phyloP scores from a whole-genome alignment of 2,888 invertebrate species.

The Chironomus tentans region DNA sequence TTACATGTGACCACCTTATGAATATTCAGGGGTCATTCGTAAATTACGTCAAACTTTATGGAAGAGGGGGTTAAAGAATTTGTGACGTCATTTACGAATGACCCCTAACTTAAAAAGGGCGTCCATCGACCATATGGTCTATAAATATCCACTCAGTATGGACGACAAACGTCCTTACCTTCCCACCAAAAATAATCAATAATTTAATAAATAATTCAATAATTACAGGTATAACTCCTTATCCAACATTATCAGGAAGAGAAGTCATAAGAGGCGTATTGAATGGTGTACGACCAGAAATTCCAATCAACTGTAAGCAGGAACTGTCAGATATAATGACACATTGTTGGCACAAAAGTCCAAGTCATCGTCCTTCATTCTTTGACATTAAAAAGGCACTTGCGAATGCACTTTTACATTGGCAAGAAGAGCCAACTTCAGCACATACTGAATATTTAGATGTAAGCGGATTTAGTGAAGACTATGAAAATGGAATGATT shows the following conservation, averaged over 20 bases:
- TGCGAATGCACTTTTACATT: conserved; percentile 38
- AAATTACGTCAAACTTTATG: too few relatives aligned
- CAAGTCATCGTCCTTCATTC: conserved; percentile 63
- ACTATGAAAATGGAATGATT: conserved; percentile 42
- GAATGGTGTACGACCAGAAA: conserved; percentile 65
- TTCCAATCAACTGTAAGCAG: conserved; percentile 69
- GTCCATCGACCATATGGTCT: too few relatives aligned
- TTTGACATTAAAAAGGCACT: conserved; percentile 46
- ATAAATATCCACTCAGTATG: too few relatives aligned
- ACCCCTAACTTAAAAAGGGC: too few relatives aligned
- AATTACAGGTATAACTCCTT: conserved; percentile 67
- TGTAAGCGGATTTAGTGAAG: conserved; percentile 43
- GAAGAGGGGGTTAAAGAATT: too few relatives aligned
- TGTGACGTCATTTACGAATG: too few relatives aligned
- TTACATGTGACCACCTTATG: too few relatives aligned
- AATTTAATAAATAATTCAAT: background rate
- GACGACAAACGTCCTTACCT: too few relatives aligned
- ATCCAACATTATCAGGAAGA: conserved; percentile 73
- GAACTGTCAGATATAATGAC: conserved; percentile 56
- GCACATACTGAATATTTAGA: conserved; percentile 42
- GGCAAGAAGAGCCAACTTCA: conserved; percentile 39
- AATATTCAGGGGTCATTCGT: too few relatives aligned
- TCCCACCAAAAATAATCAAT: too few relatives aligned
- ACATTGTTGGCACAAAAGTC: conserved; percentile 58
- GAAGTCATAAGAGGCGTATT: conserved; percentile 74